These are phyloP conservation scores for Oryzias celebensis DNA, from an alignment of 2,113 vertebrate species.

Conservation along the genomic window DNA sequence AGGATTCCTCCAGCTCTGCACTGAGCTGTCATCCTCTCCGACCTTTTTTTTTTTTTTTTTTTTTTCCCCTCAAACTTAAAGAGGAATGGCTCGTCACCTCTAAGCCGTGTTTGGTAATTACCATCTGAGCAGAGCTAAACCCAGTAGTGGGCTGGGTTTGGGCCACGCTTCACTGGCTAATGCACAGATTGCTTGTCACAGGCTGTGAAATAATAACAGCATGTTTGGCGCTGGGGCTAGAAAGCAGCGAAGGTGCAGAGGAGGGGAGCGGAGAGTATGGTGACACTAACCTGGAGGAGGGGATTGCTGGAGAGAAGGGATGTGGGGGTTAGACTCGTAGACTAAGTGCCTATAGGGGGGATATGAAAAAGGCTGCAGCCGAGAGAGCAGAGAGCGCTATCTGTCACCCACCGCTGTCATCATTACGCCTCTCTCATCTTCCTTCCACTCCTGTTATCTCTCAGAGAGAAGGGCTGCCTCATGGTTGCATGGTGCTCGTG, in stretches of 20 bases:
- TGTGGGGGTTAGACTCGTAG: conserved; percentile 22
- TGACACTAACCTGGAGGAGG: conserved; percentile 24
- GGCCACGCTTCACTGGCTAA: conserved; percentile 59
- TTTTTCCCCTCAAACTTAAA: conserved; percentile 3
- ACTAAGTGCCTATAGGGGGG: conserved; percentile 40
- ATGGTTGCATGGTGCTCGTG: conserved; percentile 32
- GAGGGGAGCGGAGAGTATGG: conserved; percentile 6
- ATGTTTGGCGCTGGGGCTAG: conserved; percentile 27
- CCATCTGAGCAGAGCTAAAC: conserved; percentile 40
- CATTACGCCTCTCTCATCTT: conserved; percentile 54
- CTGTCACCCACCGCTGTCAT: conserved; percentile 29
- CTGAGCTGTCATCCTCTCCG: conserved; percentile 11
- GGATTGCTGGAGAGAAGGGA: conserved; percentile 13
- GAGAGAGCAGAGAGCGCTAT: conserved; percentile 31
- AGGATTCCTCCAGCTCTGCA: conserved; percentile 12
- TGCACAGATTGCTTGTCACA: conserved; percentile 60
- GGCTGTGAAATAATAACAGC: conserved; percentile 44
- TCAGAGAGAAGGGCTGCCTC: conserved; percentile 41
- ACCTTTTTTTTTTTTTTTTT: conserved; percentile 10
- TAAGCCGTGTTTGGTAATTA: conserved; percentile 57
- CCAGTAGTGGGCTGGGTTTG: conserved; percentile 33
- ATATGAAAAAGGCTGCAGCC: conserved; percentile 46
- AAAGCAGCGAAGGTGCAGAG: conserved; percentile 37
- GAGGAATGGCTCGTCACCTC: conserved; percentile 46
- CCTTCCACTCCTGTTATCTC: conserved; percentile 49